Evolutionary conservation across 2,797 vertebrate genomes (phyloP).

Genomic region (Sebastes itinus): DNA sequence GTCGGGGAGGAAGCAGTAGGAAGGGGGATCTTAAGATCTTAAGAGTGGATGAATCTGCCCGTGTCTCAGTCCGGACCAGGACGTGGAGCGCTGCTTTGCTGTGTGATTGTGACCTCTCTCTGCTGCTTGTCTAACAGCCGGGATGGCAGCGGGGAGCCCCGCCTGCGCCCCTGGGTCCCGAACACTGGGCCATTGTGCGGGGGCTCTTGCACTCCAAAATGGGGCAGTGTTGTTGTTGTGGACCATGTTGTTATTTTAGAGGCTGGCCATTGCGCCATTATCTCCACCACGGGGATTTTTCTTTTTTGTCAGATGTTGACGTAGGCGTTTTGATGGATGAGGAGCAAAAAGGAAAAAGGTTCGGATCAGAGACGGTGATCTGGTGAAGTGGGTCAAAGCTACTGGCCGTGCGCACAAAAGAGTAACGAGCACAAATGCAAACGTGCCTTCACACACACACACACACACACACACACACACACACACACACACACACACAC

Average conservation of each 20-base stretch:
- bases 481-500: slow-evolving; percentile 18
- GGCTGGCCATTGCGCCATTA: slow-evolving; percentile 63
- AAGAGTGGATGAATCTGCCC: not conserved
- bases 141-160: slow-evolving; percentile 67
- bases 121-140: slow-evolving; percentile 64
- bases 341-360: slow-evolving; percentile 8
- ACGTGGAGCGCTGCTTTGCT: slow-evolving; percentile 39
- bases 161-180: slow-evolving; percentile 60
- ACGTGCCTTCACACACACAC: slow-evolving; percentile 41
- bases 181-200: slow-evolving; percentile 79
- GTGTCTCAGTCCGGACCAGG: slow-evolving; percentile 26
- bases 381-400: slow-evolving; percentile 70
- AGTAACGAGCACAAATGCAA: slow-evolving; percentile 55
- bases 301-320: slow-evolving; percentile 48
- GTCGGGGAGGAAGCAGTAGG: not conserved
- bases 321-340: slow-evolving; percentile 46
- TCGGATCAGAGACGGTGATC: slow-evolving; percentile 40
- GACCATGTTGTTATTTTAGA: slow-evolving; percentile 77
- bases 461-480: slow-evolving; percentile 20
- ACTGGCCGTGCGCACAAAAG: slow-evolving; percentile 51
- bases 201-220: slow-evolving; percentile 66
- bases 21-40: not conserved
- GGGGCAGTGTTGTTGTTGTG: slow-evolving; percentile 74
- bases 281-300: slow-evolving; percentile 55
- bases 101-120: slow-evolving; percentile 66